A percentile compares a stretch with the other conserved stretches of the same genome.
Conservation (phyloP, 2,888 invertebrate genomes). For the Nymphalis urticae region DNA sequence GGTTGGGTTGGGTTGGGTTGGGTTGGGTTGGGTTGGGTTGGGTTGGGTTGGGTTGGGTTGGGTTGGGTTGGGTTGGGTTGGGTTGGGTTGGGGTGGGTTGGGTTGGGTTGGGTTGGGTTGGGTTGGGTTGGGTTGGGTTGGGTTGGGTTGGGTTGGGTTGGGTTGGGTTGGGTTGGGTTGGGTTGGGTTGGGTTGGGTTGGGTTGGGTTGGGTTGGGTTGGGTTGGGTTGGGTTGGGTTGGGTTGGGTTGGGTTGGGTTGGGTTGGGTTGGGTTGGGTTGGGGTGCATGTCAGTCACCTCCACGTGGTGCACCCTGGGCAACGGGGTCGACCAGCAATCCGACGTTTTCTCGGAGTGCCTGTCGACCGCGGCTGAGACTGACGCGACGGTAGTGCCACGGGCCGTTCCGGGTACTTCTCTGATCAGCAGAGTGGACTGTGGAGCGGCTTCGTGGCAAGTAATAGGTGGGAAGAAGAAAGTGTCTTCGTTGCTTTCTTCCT, state of each 20-base stretch:
- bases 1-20: constrained; percentile 41
- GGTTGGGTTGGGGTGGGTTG: constrained; percentile 26
- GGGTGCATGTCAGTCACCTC: constrained; percentile 24
- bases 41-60: constrained; percentile 37
- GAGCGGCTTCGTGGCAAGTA: too few relatives aligned
- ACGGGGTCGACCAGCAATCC: too few relatives aligned
- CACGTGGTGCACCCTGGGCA: too few relatives aligned
- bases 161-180: constrained; percentile 1
- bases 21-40: constrained; percentile 39
- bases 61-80: constrained; percentile 33
- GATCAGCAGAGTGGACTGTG: too few relatives aligned
- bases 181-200: not conserved
- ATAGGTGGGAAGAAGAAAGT: too few relatives aligned
- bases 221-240: constrained; percentile 37
- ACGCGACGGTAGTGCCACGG: too few relatives aligned
- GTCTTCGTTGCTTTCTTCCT: too few relatives aligned
- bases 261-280: constrained; percentile 24
- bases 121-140: constrained; percentile 23
- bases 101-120: constrained; percentile 26
- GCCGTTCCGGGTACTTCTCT: too few relatives aligned
- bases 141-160: constrained; percentile 21
- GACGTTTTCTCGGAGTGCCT: too few relatives aligned
- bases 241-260: constrained; percentile 12
- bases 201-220: constrained; percentile 23
- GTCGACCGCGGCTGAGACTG: too few relatives aligned